Conservation (phyloP, 2,113 vertebrate species). For the Hiodon tergisus region DNA sequence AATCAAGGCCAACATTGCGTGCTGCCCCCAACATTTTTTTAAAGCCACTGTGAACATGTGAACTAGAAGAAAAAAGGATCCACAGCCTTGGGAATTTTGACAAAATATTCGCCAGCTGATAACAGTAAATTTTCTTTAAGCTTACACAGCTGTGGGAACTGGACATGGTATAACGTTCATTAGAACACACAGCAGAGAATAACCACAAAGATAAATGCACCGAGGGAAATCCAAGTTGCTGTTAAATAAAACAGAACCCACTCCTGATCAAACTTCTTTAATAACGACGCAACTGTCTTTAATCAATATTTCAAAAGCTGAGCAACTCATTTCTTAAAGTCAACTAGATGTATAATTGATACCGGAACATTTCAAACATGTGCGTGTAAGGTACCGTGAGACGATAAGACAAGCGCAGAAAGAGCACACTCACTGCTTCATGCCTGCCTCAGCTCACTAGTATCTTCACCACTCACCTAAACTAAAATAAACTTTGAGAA, state of each 20-base stretch:
- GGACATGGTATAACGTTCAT: not conserved
- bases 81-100: not conserved
- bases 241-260: conserved; percentile 30
- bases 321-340: conserved; percentile 16
- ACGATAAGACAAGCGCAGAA: not conserved
- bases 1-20: too few species aligned
- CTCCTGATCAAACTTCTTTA: conserved; percentile 8
- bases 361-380: conserved; percentile 28
- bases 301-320: conserved; percentile 42
- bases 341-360: conserved; percentile 36
- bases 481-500: not conserved
- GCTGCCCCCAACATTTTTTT: too few species aligned
- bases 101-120: not conserved
- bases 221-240: not conserved
- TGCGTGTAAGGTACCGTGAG: conserved; percentile 10
- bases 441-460: not conserved
- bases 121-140: not conserved
- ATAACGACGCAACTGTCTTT: conserved; percentile 9
- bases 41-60: too few species aligned
- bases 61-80: too few species aligned
- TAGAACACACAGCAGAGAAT: conserved; percentile 7
- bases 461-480: not conserved
- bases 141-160: not conserved
- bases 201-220: not conserved
- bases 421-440: not conserved